Base-by-base conservation (phyloP, 2,888 invertebrate species). In the Acutogordius australiensis region DNA sequence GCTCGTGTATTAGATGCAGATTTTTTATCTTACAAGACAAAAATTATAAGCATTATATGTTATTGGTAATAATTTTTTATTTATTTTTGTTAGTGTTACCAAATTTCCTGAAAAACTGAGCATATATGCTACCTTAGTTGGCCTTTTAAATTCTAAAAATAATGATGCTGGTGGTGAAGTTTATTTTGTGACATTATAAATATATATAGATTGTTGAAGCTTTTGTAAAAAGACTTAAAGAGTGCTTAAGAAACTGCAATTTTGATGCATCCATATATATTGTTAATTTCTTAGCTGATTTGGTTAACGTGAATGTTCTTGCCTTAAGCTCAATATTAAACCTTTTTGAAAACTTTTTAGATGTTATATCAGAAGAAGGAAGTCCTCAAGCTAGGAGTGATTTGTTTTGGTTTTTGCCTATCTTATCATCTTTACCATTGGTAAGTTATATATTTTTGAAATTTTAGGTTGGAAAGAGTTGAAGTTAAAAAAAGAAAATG, bases 71-170 rank as follows among this genome's bases (percentile, higher is more conserved):
- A 62, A 8, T 21, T n/a, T 58, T 62, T n/a, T 26, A 45, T 1
- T 37, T 60, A 30, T 61, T 28, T 13, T 2, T 60, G 61, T 59
- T 60, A 74, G 73, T 74, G 88, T 88, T 18, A 81, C 85, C 60
- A 81, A 81, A 65, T 83, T 87, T 81, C 94, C 97, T 0, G 91
- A 94, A 69, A 91, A 91, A 73, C 84, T 90, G 68, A 87, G 91
- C 0, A 86, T 97, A 59, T 97, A 97, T 68, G 85, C 94, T 0
- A 94, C 94, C 0, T 74, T 97, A 23, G 88, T 91, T 59, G 97
- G 97, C 18, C 75, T 97, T 44, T 74, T 97, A n/a, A 97, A 97
- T 73, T 88, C 88, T 0, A 88, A 90, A 70, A 91, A 91, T 69
- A 91, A 86, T 69, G 87, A 86, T 71, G 94, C 94, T 71, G 94